Evolutionary conservation across 2,113 vertebrate genomes (phyloP).

Genomic region (Apteryx owenii): DNA sequence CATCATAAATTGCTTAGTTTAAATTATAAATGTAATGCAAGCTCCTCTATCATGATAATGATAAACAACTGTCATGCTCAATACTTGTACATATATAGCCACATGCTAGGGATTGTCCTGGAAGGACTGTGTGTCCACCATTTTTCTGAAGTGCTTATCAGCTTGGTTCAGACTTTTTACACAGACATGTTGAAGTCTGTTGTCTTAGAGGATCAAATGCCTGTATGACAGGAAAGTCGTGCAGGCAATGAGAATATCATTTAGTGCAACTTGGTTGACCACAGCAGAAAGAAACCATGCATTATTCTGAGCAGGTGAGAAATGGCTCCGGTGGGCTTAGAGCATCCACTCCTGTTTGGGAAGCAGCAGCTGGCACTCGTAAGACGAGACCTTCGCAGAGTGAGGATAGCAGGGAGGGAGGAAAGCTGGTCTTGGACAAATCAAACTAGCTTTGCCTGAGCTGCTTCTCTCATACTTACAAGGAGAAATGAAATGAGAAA

Average conservation of each 20-base stretch:
- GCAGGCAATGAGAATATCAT: neutral
- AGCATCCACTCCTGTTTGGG: neutral
- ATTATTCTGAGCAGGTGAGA: neutral
- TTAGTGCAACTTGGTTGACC: neutral
- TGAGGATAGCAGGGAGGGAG: neutral
- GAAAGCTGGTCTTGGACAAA: neutral
- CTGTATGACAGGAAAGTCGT: neutral
- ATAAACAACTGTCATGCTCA: neutral
- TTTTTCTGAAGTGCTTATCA: neutral
- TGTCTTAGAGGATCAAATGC: neutral
- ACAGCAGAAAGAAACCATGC: neutral
- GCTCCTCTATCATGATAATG: neutral
- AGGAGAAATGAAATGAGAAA: neutral
- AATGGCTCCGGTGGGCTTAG: neutral
- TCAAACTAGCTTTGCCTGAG: neutral
- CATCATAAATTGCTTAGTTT: neutral
- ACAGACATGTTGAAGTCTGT: neutral
- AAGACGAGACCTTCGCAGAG: neutral
- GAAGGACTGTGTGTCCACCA: neutral
- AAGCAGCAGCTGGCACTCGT: neutral
- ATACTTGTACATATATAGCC: neutral
- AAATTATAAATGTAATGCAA: neutral
- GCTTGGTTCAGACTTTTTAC: slow-evolving; percentile 1
- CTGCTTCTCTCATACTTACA: neutral
- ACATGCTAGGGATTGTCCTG: neutral